Conservation (phyloP, 1,140 invertebrate genomes). For the Bombus turneri region DNA sequence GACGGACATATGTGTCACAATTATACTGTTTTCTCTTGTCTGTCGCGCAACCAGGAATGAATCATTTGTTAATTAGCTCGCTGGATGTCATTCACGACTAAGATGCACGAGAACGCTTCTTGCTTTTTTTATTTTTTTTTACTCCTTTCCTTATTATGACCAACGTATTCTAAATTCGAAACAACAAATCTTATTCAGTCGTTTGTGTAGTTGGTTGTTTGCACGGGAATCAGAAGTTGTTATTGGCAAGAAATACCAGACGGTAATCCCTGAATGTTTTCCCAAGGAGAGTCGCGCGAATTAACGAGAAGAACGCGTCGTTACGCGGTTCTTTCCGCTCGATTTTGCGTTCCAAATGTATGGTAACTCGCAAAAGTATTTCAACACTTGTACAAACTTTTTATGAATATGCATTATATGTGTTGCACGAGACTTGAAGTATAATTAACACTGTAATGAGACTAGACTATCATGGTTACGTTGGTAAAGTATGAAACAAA, state of each 20-base stretch:
- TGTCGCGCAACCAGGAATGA: not conserved
- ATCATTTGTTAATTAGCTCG: conserved; percentile 3
- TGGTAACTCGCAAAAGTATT: not conserved
- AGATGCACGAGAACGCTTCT: not conserved
- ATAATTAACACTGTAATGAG: not conserved
- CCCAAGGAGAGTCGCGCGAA: not conserved
- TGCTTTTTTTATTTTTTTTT: not conserved
- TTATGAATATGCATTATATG: not conserved
- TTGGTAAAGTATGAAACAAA: not conserved
- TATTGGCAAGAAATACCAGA: not conserved
- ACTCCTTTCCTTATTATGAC: not conserved
- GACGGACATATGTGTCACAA: not conserved
- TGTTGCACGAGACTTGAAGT: not conserved
- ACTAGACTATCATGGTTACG: not conserved
- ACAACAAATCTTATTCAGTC: not conserved
- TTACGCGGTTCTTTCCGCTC: not conserved
- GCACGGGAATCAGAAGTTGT: not conserved
- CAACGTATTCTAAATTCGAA: not conserved
- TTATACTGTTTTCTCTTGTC: not conserved
- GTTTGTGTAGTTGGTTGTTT: not conserved
- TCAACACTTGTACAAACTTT: not conserved
- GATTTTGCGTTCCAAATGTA: conserved; percentile 5
- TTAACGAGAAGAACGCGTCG: not conserved
- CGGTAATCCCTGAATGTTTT: not conserved
- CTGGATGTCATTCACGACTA: not conserved